Evolutionary conservation across 2,113 vertebrate species (phyloP), one percentile per base, ranked within the genome.

Genomic region (Corythornis cristatus): DNA sequence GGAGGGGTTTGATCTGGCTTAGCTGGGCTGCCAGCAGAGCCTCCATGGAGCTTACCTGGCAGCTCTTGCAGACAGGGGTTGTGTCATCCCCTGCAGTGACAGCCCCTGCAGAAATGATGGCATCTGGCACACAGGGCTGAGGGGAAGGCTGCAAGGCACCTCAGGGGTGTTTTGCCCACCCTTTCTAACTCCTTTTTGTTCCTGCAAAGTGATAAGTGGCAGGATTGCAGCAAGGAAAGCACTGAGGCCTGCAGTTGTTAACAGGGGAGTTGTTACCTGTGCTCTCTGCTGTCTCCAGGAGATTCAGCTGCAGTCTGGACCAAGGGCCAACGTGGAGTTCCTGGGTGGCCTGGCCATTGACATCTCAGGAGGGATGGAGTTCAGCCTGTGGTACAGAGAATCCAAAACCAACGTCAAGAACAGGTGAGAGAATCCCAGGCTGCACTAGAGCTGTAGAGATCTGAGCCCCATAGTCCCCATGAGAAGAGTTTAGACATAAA

Each of bases 361-460:
- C 95, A 99, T 99, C 97, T 99, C 99, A 0, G 99, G 99, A 93
- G 98, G 99, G 77, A 99, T 99, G 99, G 99, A 99, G 91, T 98
- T 99, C 96, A 99, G 99, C 96, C 98, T 99, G 74, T 99, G 99
- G 99, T 99, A 99, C 97, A 97, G 98, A 71, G 99, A 99, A 97
- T 99, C 99, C 92, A 99, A 99, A 98, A 99, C 99, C 79, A 99
- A 96, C 19, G 98, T 99, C 95, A 99, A 99, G 96, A 99, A 99
- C 97, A 97, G 98, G 99, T 99, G 98, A 97, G 98, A 89, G 66
- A 80, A 48, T 66, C 46, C n/a, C 29, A 54, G 40, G 26, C 11
- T 2, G 3, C 0, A 1, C 31, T 84, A 6, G 8, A 77, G 74
- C 19, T 88, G 19, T 76, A 43, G 54, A 29, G 43, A 86, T n/a